These are phyloP conservation scores for Scleropages formosus DNA, from an alignment of 2,797 vertebrate genomes.

Conservation along the genomic window DNA sequence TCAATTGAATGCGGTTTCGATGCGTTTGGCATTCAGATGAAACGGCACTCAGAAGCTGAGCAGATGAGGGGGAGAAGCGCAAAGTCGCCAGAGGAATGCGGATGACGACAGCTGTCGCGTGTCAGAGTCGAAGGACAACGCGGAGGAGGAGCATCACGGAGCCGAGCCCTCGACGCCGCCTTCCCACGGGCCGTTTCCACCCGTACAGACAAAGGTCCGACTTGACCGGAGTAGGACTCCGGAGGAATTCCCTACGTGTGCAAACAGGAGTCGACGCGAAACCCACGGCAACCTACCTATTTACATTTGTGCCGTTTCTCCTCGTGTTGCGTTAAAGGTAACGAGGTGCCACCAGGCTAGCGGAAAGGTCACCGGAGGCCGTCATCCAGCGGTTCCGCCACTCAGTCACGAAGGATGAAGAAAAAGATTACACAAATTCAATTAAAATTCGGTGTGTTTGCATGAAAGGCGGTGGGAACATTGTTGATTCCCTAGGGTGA, in stretches of 20 bases:
- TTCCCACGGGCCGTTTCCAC: too few relatives aligned
- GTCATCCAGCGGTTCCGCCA: neutral
- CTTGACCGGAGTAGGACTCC: too few relatives aligned
- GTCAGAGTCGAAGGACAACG: neutral
- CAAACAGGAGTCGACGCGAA: too few relatives aligned
- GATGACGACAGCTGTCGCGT: constrained; percentile 18
- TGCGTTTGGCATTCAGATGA: neutral
- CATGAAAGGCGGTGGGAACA: constrained; percentile 68
- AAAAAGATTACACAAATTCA: constrained; percentile 33
- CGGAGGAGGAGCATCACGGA: neutral
- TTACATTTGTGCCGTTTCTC: too few relatives aligned
- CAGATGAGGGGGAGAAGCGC: neutral
- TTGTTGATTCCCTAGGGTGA: constrained; percentile 63
- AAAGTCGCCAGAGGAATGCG: neutral
- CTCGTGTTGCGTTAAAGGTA: too few relatives aligned
- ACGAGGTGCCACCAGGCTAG: too few relatives aligned
- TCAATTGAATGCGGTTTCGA: neutral
- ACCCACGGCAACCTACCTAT: too few relatives aligned
- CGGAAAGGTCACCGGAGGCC: too few relatives aligned
- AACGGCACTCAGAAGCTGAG: constrained; percentile 24
- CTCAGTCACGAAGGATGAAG: constrained; percentile 40
- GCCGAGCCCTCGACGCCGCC: too few relatives aligned
- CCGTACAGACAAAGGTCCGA: too few relatives aligned
- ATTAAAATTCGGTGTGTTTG: too few relatives aligned
- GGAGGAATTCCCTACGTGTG: too few relatives aligned